Evolutionary conservation across 2,113 vertebrate species (phyloP), one percentile per base, ranked within the genome.

Genomic region (Nesoenas mayeri): DNA sequence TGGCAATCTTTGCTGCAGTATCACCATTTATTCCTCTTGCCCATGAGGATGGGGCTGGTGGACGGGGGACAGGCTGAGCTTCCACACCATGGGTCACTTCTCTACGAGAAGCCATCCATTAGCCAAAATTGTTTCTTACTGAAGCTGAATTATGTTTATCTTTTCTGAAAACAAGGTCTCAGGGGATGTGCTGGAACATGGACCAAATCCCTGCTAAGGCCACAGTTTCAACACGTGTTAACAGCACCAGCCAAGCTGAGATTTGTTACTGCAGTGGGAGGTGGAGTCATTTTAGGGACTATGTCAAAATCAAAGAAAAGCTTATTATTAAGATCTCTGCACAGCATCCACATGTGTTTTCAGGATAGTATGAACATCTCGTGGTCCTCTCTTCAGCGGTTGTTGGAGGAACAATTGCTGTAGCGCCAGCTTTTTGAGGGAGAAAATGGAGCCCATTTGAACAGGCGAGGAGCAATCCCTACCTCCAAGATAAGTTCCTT

Each of bases 401-500:
- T 44, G 42, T 77, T 77, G n/a, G 20, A 62, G 44, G 31, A 75
- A 54, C 22, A 57, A 40, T 32, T n/a, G 15, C 57, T 79, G 51
- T 28, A 64, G 71, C 11, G 25, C 31, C 19, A 1, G 4, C 40
- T 61, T 40, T 38, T 66, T 8, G 16, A 62, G 54, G 47, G 29
- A 71, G 61, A 65, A 70, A 79, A 26, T 3, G 2, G 44, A 47
- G 44, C 44, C 44, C 44, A 14, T 29, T 74, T 66, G 56, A 9
- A 19, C 6, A 36, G 24, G 13, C 21, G 36, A 21, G 31, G 69
- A 47, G 25, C 21, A 77, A 80, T 25, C 32, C 96, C 72, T 97
- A 99, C 99, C 99, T 99, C 99, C 99, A 99, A 3, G 99, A 99
- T 65, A 99, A 98, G 95, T 99, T 99, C 85, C 99, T 98, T 92